Evolutionary conservation across 1,140 invertebrate species (phyloP), one percentile per base, ranked within the genome.

Genomic region (Trichomalopsis sarcophagae): DNA sequence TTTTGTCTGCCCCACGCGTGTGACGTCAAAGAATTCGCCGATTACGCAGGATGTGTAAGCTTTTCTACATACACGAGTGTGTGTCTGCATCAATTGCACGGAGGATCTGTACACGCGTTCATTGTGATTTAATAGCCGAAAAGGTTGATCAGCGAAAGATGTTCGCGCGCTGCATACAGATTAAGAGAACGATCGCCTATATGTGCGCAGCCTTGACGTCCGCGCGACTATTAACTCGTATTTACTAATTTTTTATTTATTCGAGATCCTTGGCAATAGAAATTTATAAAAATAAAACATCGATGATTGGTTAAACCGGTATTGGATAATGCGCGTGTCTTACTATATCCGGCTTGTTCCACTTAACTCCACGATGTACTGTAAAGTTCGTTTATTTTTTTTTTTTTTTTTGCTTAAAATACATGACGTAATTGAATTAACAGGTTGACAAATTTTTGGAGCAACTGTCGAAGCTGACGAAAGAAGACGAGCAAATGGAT

Each of bases 401-500:
- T 3, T 36, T 36, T 27, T 27, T 27, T 27, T 27, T 27, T 27
- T 27, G 27, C 3, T 62, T 21, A 17, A 21, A 44, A 76, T 21
- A 76, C 7, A 33, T 27, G 27, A 76, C 7, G 1, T 2, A 4
- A 27, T 80, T 30, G 10, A 74, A n/a, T 55, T 75, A 21, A 33
- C 71, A 95, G 94, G 95, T 98, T 21, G 97, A 99, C 89, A 87
- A 94, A 55, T 96, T 97, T 89, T 93, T 98, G 9, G 93, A 96
- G 85, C 93, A 96, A 74, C 90, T 98, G 9, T 95, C 96, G 1
- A 94, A 95, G 89, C 90, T 97, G 21, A 98, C 97, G 0, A 97
- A 95, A 90, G 98, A 99, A 93, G 97, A 98, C 47, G 97, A 98
- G 82, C 98, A 99, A 91, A 95, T 95, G 27, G 93, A 95, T 82